Conservation (phyloP, 2,113 vertebrate species). For the Phasianus colchicus region DNA sequence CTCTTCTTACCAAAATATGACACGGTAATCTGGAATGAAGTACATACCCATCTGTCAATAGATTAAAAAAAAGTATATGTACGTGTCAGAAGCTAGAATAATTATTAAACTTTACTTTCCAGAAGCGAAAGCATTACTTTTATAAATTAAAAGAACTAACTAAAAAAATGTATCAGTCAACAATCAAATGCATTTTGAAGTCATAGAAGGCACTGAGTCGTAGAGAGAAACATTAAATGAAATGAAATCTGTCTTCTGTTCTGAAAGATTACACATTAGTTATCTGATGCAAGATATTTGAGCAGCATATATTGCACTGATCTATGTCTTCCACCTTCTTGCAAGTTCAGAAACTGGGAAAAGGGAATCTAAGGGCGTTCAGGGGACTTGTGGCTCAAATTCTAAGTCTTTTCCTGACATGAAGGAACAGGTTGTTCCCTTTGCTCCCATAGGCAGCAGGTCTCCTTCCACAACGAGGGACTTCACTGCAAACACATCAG, state of each 20-base stretch:
- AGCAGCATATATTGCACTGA: not conserved
- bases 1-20: not conserved
- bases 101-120: not conserved
- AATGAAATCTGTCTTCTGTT: not conserved
- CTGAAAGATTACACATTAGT: not conserved
- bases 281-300: not conserved
- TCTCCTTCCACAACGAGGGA: not conserved
- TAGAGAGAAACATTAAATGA: not conserved
- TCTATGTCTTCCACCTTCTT: not conserved
- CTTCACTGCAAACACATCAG: not conserved
- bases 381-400: not conserved
- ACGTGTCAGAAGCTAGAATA: not conserved
- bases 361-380: not conserved
- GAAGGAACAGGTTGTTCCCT: not conserved
- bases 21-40: not conserved
- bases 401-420: not conserved
- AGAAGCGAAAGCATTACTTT: not conserved
- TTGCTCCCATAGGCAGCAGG: not conserved
- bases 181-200: conserved; percentile 9
- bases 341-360: not conserved
- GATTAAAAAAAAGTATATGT: not conserved
- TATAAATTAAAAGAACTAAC: conserved; percentile 9
- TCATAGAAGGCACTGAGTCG: not conserved
- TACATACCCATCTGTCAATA: not conserved
- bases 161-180: not conserved